phyloP scores from a whole-genome alignment of 2,888 invertebrate species.

The Mesorhabditis sp. region DNA sequence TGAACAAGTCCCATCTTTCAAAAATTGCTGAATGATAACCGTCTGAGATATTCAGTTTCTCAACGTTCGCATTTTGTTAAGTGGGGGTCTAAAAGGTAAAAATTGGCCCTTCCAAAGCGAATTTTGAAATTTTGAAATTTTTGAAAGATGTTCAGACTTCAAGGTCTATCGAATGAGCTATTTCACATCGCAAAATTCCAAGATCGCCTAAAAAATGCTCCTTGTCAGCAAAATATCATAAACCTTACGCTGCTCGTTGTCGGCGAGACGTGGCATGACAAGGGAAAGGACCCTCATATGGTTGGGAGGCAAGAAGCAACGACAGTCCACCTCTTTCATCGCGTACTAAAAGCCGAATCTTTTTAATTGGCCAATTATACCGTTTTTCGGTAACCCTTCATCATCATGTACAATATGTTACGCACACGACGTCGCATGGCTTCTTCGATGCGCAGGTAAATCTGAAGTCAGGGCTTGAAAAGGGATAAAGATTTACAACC shows the following conservation, averaged over 20 bases:
- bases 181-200: too few species aligned
- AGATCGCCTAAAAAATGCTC: too few species aligned
- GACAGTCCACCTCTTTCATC: slow-evolving; percentile 7
- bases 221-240: too few species aligned
- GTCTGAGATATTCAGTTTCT: too few species aligned
- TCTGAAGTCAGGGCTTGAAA: neutral
- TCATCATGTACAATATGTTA: slow-evolving; percentile 25
- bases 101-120: too few species aligned
- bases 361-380: slow-evolving; percentile 10
- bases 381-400: slow-evolving; percentile 27
- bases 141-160: too few species aligned
- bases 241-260: slow-evolving; percentile 26
- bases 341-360: slow-evolving; percentile 7
- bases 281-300: slow-evolving; percentile 36
- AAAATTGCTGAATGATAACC: too few species aligned
- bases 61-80: too few species aligned
- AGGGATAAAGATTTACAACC: neutral
- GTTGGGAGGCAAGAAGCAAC: slow-evolving; percentile 33
- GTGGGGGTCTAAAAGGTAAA: too few species aligned
- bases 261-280: slow-evolving; percentile 32
- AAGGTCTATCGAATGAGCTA: too few species aligned
- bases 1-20: too few species aligned
- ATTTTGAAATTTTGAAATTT: too few species aligned
- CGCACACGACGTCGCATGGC: slow-evolving; percentile 27
- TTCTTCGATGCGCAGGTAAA: neutral